These are phyloP conservation scores for Lota lota DNA, from an alignment of 2,113 vertebrate genomes.

Conservation along the genomic window DNA sequence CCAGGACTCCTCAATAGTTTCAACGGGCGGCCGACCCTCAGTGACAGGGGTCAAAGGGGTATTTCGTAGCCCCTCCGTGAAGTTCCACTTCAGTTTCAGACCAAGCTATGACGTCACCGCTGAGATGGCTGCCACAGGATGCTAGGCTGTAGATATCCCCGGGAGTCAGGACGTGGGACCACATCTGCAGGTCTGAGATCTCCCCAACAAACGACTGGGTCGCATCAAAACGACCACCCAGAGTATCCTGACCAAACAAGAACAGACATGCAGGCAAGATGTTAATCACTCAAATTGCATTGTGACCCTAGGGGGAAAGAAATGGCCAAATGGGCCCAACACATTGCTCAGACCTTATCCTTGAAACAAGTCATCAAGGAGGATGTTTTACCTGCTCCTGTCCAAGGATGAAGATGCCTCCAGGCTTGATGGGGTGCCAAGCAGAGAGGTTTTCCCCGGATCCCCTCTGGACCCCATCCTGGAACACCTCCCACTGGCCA, in stretches of 20 bases:
- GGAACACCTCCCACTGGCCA: slow-evolving; percentile 77
- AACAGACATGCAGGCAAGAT: not conserved
- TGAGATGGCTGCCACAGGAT: slow-evolving; percentile 69
- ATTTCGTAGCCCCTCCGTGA: slow-evolving; percentile 74
- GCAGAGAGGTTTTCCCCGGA: slow-evolving; percentile 74
- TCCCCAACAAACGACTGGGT: slow-evolving; percentile 81
- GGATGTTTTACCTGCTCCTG: slow-evolving; percentile 77
- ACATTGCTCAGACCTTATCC: not conserved
- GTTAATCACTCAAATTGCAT: not conserved
- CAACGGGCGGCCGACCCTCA: slow-evolving; percentile 17
- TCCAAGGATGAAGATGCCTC: slow-evolving; percentile 80
- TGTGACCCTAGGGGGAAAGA: no score
- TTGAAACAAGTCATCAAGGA: not conserved
- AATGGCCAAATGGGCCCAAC: not conserved
- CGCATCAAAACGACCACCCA: slow-evolving; percentile 79
- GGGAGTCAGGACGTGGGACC: slow-evolving; percentile 74
- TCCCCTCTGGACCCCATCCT: slow-evolving; percentile 74
- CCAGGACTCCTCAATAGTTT: not conserved
- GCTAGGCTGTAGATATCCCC: slow-evolving; percentile 74
- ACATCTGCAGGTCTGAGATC: slow-evolving; percentile 80
- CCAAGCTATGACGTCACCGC: slow-evolving; percentile 78
- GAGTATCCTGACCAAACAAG: slow-evolving; percentile 68
- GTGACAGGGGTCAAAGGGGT: slow-evolving; percentile 77
- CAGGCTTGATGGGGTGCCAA: slow-evolving; percentile 82
- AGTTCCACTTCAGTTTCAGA: slow-evolving; percentile 73